Evolutionary conservation across 2,888 invertebrate genomes (phyloP), one percentile per base, ranked within the genome.

Genomic region (Cremastinae sp.): DNA sequence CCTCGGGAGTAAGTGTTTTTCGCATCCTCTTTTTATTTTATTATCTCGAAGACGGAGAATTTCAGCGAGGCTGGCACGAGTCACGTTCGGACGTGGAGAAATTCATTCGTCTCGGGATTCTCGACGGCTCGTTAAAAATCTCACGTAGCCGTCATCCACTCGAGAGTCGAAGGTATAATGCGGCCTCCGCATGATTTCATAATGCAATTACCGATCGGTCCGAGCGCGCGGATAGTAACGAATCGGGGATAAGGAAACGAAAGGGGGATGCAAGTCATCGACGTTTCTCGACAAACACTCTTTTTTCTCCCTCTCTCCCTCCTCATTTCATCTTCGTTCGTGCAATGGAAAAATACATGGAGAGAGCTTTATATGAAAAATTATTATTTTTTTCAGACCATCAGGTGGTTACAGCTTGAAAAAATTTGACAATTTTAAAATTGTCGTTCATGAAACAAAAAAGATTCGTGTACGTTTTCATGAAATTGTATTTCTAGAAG

Each of bases 181-280:
- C 36, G 22, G 51, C 62, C 54, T 43, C 59, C 22, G 61, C 45
- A 64, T 59, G 73, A 70, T 74, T 77, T 77, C 76, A 74, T 77
- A 77, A 77, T 70, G 76, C 76, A 77, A 77, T 77, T 77, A 77
- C 76, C 74, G 61, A 76, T 76, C 73, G 74, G 54, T 59, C 45
- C 14, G 47, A 43, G 70, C 59, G 49, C 53, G 41, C 12, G 12
- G 18, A 18, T 16, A 8, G 10, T 28, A 28, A 20, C 36, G 34
- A 34, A 10, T 20, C 38, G 16, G 16, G 10, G 38, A 28, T 5
- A 5, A 3, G 38, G 34, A 18, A 28, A n/a, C 36, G 36, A 0
- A 3, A 8, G n/a, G 41, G 51, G 53, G 69, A 64, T 69, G 73
- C 76, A 69, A 76, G 76, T 76, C 76, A 76, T 73, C 59, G 51